Percentiles rank a stretch among this genome's conserved stretches.
phyloP scores from a whole-genome alignment of 2,888 invertebrate genomes.

The Protophormia terraenovae region DNA sequence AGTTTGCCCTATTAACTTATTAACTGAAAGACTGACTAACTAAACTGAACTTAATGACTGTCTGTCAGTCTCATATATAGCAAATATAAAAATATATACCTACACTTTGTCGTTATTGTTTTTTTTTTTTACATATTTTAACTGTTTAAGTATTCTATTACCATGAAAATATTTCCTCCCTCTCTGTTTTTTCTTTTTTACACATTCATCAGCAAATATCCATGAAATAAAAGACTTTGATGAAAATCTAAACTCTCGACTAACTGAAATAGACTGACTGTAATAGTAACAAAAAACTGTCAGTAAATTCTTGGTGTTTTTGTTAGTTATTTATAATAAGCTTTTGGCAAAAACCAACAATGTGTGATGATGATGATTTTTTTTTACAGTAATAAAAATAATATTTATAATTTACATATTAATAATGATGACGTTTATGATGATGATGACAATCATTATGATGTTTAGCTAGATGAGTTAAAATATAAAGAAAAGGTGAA shows the following conservation, averaged over 20 bases:
- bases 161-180: background rate
- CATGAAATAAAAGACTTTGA: slow-evolving; percentile 31
- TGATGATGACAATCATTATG: background rate
- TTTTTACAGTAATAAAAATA: background rate
- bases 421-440: background rate
- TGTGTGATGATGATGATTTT: too few species aligned
- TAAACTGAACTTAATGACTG: background rate
- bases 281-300: background rate
- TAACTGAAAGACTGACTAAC: background rate
- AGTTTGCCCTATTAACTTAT: slow-evolving; percentile 1
- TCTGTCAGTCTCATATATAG: background rate
- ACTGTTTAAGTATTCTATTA: background rate
- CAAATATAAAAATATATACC: too few species aligned
- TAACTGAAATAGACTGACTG: background rate
- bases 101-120: background rate
- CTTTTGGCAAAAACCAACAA: slow-evolving; percentile 10
- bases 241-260: slow-evolving; percentile 45
- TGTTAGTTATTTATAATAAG: background rate
- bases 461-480: background rate
- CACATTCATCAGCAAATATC: background rate
- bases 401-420: slow-evolving; percentile 18
- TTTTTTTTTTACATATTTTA: background rate
- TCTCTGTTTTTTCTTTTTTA: background rate
- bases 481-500: background rate
- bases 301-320: background rate